These are phyloP conservation scores for Hycleus cichorii DNA, from an alignment of 1,140 invertebrate species.

Conservation along the genomic window DNA sequence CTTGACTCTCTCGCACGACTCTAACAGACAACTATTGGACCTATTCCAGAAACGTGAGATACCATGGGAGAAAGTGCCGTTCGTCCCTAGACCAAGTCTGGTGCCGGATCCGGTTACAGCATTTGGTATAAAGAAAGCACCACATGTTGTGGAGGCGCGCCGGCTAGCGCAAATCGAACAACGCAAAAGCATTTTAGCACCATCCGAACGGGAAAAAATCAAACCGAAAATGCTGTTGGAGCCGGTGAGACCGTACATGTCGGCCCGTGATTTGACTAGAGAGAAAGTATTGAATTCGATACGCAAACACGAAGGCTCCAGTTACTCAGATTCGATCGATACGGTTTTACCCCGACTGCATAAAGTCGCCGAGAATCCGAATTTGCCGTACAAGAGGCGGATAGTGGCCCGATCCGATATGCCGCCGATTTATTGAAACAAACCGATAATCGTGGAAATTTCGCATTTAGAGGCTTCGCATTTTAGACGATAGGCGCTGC, in stretches of 20 bases:
- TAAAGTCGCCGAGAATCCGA: constrained; percentile 35
- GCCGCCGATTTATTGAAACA: constrained; percentile 23
- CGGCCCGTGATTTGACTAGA: constrained; percentile 53
- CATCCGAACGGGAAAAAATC: constrained; percentile 47
- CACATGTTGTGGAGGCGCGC: constrained; percentile 25
- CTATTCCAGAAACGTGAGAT: constrained; percentile 66
- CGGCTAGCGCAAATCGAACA: constrained; percentile 2
- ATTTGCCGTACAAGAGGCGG: constrained; percentile 38
- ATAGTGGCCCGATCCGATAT: constrained; percentile 29
- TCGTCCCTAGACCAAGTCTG: constrained; percentile 71
- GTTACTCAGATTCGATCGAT: constrained; percentile 52
- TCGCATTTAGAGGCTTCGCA: neutral
- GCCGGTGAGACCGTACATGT: constrained; percentile 55
- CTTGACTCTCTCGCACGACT: constrained; percentile 22
- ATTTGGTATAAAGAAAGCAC: constrained; percentile 54
- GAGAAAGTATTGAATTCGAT: constrained; percentile 48
- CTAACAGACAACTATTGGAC: constrained; percentile 13
- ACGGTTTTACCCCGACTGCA: constrained; percentile 51
- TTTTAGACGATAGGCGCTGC: no score
- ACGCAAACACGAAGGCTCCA: constrained; percentile 24
- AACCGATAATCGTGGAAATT: neutral
- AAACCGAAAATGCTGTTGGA: constrained; percentile 47
- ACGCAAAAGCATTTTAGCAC: constrained; percentile 32
- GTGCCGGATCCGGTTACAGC: constrained; percentile 74
- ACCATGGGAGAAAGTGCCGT: constrained; percentile 78